These are phyloP conservation scores for Promerops cafer DNA, from an alignment of 2,113 vertebrate species.

Conservation along the genomic window DNA sequence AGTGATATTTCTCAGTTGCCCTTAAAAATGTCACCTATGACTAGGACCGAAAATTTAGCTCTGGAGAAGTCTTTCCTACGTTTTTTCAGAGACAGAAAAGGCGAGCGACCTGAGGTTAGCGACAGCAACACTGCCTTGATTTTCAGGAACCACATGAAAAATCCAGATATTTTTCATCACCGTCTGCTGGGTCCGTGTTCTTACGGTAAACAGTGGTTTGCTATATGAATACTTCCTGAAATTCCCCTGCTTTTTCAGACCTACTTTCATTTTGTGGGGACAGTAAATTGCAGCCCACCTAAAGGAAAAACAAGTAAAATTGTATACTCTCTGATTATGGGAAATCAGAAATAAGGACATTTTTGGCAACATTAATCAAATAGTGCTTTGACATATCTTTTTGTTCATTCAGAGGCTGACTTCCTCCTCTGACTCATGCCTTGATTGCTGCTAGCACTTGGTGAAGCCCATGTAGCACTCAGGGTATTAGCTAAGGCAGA, in stretches of 20 bases:
- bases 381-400: neutral
- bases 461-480: neutral
- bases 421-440: neutral
- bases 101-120: neutral
- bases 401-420: neutral
- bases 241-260: neutral
- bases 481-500: neutral
- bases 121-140: neutral
- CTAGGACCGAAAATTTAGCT: neutral
- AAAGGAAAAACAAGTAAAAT: neutral
- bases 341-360: neutral
- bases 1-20: neutral
- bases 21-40: neutral
- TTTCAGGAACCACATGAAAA: neutral
- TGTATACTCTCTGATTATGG: neutral
- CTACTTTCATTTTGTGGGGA: neutral
- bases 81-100: neutral
- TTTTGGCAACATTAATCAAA: neutral
- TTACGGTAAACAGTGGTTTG: neutral
- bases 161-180: neutral
- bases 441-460: neutral
- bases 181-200: accelerated
- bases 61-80: neutral
- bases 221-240: neutral
- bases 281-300: neutral